Evolutionary conservation across 53 echinoderm and acorn worm species (phyloP), one percentile per base, ranked within the genome.

Genomic region (Glandiceps talaboti): DNA sequence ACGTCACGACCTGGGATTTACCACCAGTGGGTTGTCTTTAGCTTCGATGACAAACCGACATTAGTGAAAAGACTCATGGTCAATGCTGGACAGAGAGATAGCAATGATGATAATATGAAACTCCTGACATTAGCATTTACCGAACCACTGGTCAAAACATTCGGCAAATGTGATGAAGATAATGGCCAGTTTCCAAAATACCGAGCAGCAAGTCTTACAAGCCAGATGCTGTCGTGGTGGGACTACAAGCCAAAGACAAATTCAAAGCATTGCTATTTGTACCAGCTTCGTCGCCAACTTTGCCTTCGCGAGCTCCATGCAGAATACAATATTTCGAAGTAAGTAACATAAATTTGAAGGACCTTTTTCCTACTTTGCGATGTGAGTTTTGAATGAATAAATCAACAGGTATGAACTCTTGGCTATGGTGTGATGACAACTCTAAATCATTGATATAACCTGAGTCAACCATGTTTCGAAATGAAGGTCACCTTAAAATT

Each of bases 1-100:
- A 80, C 91, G 28, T 33, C 79, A 14, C 77, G 80, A 82, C 85
- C 85, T 25, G 97, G 97, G 1, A 87, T 86, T 32, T 97, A 92
- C 85, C 91, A 86, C 74, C 97, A 97, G 85, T 93, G 93, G 92
- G 91, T 97, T 29, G 91, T 97, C 74, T 90, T 97, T 87, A 93
- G 93, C 85, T 97, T 97, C 76, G 93, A 89, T 20, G 81, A 79
- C 6, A 73, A 87, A 30, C 87, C 83, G 1, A 12, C 20, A 20
- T 12, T 45, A 12, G 64, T 45, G 6, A 45, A 45, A 45, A 45
- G 64, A 45, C 20, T 45, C 6, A 20, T 20, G 20, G 64, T 45
- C 20, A 45, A 28, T 80, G 76, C 31, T 25, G 80, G 30, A 80
- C n/a, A 80, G 1, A 80, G 20, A 45, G 20, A 45, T 45, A 45